Evolutionary conservation across 2,797 vertebrate species (phyloP), one percentile per base, ranked within the genome.

Genomic region (Falco columbarius): DNA sequence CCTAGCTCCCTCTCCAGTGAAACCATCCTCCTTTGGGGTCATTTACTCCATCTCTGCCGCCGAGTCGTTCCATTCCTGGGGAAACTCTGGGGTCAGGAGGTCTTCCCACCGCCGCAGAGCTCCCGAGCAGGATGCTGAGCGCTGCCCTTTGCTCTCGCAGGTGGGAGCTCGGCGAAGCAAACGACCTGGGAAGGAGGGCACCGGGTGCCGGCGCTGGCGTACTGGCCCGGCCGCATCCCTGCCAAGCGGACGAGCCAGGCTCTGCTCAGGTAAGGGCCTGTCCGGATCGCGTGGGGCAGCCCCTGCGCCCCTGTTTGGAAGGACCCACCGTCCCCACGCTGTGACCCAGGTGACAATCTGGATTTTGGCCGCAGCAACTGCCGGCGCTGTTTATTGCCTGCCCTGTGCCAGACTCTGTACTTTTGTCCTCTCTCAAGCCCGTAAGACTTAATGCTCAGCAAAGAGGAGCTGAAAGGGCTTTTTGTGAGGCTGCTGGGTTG

Each of bases 111-210:
- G 12, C 55, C 59, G 49, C 4, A 46, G 46, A 21, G 42, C 42
- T 44, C 46, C 46, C 20, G 46, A 44, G 34, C 66, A 5, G 70
- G 75, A 27, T 38, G 59, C 80, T 81, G 76, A 91, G 68, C 5
- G 0, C 52, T 80, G 89, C 55, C 71, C 44, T 40, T 61, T 89
- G 83, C 61, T 87, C 74, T 83, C 75, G 49, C 93, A 99, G 99
- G 99, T 55, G 99, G 99, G 51, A 98, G 99, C 81, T 98, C 99
- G 9, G 98, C 99, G 1, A 99, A 99, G 96, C 98, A 87, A 90
- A 99, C 99, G 2, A 99, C 99, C 6, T 99, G 99, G 99, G 99
- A 99, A 97, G 99, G 99, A 40, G 99, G 99, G 32, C 99, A 99
- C 97, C 98, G 99, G 7, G 98, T 99, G 70, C 99, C 99, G 4